Evolutionary conservation across 30 jellyfish, hydroid and myxozoan genomes (phyloP), one percentile per base, ranked within the genome.

Genomic region (Hydra vulgaris): DNA sequence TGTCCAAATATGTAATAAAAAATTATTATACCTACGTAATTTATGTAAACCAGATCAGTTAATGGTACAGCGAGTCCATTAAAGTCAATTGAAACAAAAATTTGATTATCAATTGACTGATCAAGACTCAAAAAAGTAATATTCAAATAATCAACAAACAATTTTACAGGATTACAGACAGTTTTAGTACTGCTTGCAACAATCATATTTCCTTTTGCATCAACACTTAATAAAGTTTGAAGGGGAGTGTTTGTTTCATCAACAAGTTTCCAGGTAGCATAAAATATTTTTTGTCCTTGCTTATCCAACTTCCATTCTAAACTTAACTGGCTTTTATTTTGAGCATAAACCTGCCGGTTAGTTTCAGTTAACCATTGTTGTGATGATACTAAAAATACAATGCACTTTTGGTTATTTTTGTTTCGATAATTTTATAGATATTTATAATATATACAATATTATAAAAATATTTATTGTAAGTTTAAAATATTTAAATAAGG

Each of bases 251-350:
- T 25, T 5, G 17, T 75, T 22, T 75, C 83, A 18, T 75, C 71
- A 5, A 23, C 8, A 17, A 18, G 24, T 75, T 75, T 66, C 83
- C 83, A 75, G 21, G 25, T 23, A n/a, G 83, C 83, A 25, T 21
- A 26, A n/a, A 25, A 75, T 53, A 75, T 25, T 7, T 75, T n/a
- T 75, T 75, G 23, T 75, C 83, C 83, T 54, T 75, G 26, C n/a
- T 66, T 26, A 53, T 75, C 83, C 7, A 75, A 26, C 18, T 75
- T 23, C 83, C 83, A 75, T 17, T 20, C 23, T 20, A 75, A 67
- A 0, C 17, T 75, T 5, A 75, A 54, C 19, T 27, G 8, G 19
- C 24, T 26, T 27, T 16, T 25, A 25, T 75, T 23, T 75, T n/a
- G 18, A 8, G 72, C 83, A 75, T 25, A 75, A 20, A 54, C 83